These are phyloP conservation scores for Malurus cyaneus DNA, from an alignment of 2,113 vertebrate genomes.

Conservation along the genomic window DNA sequence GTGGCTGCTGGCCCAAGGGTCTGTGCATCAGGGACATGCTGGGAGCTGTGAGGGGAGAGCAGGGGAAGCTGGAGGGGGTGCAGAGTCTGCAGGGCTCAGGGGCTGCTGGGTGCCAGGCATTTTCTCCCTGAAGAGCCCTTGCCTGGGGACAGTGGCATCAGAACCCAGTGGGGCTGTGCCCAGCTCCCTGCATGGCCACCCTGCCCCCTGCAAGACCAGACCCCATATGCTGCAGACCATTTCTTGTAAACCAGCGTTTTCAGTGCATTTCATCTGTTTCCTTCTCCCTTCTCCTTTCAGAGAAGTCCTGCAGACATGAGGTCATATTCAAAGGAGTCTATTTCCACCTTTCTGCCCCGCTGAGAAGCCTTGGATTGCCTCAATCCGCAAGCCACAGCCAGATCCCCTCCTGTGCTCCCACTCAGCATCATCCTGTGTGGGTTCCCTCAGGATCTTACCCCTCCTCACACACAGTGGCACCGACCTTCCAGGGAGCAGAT, in stretches of 20 bases:
- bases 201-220: neutral
- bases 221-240: neutral
- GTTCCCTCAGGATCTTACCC: neutral
- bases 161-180: neutral
- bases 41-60: neutral
- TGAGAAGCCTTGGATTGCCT: neutral
- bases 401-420: neutral
- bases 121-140: neutral
- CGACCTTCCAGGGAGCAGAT: neutral
- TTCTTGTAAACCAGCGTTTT: neutral
- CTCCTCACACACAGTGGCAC: neutral
- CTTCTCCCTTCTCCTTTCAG: conserved; percentile 42
- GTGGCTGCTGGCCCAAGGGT: neutral
- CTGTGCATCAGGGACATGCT: rapidly evolving
- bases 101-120: neutral
- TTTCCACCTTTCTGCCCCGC: neutral
- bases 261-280: neutral
- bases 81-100: neutral
- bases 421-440: rapidly evolving
- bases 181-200: neutral
- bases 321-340: neutral
- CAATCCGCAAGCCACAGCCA: neutral
- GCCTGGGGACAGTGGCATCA: neutral
- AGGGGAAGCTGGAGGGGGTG: too few species aligned
- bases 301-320: neutral